Percentiles rank a stretch among this genome's conserved stretches.
Evolutionary conservation across 2,888 invertebrate genomes (phyloP).

Genomic region (Villa cingulata): DNA sequence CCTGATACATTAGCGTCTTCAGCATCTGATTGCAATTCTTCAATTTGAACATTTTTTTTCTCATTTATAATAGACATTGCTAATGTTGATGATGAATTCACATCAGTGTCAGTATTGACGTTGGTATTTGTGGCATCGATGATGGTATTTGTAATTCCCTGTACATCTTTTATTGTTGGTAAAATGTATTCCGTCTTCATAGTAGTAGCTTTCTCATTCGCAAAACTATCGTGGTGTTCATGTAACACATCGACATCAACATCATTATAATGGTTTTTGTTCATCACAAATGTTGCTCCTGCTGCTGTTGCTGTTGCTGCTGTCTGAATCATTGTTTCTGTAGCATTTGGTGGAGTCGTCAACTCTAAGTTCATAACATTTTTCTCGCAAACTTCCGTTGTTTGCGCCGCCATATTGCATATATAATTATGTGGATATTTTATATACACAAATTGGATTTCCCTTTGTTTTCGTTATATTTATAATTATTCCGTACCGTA

Average conservation of each 20-base stretch:
- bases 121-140: background rate
- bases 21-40: background rate
- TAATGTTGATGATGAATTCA: background rate
- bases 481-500: background rate
- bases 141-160: background rate
- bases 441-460: slow-evolving; percentile 6
- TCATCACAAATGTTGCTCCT: too few species aligned
- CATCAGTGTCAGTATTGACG: background rate
- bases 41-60: background rate
- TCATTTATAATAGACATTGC: background rate
- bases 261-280: background rate
- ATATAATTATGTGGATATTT: background rate
- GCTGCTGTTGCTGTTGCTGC: background rate
- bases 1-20: background rate
- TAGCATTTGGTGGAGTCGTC: background rate
- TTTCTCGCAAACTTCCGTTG: slow-evolving; percentile 2
- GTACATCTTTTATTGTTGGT: background rate
- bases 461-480: background rate
- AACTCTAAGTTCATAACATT: background rate
- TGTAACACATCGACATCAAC: background rate
- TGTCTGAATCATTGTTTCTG: background rate
- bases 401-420: slow-evolving; percentile 4
- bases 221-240: background rate
- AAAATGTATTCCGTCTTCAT: background rate
- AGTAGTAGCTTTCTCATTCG: background rate